Base-by-base conservation (phyloP, 2,888 invertebrate genomes). In the Sympetrum striolatum region DNA sequence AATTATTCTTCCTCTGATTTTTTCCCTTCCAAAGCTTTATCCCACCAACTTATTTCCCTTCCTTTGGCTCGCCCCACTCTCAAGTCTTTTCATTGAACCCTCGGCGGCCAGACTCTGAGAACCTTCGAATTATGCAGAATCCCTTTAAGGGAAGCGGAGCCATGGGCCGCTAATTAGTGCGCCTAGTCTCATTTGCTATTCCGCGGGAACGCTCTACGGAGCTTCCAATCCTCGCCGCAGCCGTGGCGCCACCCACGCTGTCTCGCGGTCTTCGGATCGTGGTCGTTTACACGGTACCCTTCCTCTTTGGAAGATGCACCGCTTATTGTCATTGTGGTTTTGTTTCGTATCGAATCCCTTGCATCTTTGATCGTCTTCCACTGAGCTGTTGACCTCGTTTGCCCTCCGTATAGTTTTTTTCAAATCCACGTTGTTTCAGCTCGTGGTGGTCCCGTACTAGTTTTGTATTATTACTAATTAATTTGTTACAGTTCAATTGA, bases 101-200 rank as follows among this genome's bases (percentile, higher is more conserved):
- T n/a, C n/a, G 58, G 5, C 82, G 1, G 25, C 58, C n/a, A 37
- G 22, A 22, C 82, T 58, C 53, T 31, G 53, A n/a, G 60, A 64
- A 64, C 86, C 18, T 37, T 39, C 64, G 60, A 58, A 86, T 86
- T 86, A 86, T 64, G 86, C 86, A 86, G 64, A 86, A 14, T 35
- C 35, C 64, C 10, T 15, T 31, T 14, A 37, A 53, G 58, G 86
- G 60, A 39, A 37, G 37, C 18, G 37, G 82, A 82, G 48, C 53
- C 25, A 25, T 53, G 82, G 86, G 6, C n/a, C 37, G 53, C 86
- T 64, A 86, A 86, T 86, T 64, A 86, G 86, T 86, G 37, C 86
- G 64, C 60, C 60, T 86, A 58, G 37, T 86, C 86, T 35, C 86
- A 86, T 64, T 64, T 31, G 86, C 37, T 58, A 86, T 86, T 86